phyloP scores from a whole-genome alignment of 2,797 vertebrate species.

The Chelon labrosus region DNA sequence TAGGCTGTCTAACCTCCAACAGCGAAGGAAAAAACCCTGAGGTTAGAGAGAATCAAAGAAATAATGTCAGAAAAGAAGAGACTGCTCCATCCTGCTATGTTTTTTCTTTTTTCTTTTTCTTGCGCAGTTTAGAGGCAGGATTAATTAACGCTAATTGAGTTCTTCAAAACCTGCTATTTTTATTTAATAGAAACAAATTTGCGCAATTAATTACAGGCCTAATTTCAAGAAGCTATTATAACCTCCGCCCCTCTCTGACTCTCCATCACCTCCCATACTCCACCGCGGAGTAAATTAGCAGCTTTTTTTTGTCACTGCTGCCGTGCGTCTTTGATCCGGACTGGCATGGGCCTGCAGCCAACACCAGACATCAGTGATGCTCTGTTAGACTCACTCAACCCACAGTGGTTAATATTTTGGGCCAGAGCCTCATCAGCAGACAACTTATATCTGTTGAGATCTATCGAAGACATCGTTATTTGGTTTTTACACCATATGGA shows the following conservation, averaged over 20 bases:
- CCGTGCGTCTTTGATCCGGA: constrained; percentile 21
- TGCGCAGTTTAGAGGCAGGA: constrained; percentile 89
- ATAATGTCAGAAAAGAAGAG: constrained; percentile 40
- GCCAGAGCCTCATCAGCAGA: not conserved
- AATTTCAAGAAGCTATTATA: constrained; percentile 88
- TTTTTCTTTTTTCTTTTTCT: constrained; percentile 86
- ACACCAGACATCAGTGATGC: constrained; percentile 11
- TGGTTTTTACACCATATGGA: not conserved
- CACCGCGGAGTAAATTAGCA: constrained; percentile 47
- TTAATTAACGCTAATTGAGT: constrained; percentile 97
- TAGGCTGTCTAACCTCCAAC: constrained; percentile 57
- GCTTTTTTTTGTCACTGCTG: constrained; percentile 47
- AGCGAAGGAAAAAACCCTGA: constrained; percentile 24
- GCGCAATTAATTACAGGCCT: constrained; percentile 94
- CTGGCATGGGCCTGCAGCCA: constrained; percentile 30
- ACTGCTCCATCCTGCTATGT: constrained; percentile 84
- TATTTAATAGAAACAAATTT: constrained; percentile 97
- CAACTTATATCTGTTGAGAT: not conserved
- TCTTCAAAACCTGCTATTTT: constrained; percentile 93
- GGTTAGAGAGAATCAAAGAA: constrained; percentile 45
- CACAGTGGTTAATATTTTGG: not conserved
- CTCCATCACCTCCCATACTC: constrained; percentile 21
- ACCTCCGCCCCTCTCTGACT: constrained; percentile 8
- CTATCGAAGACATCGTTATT: too few species aligned
- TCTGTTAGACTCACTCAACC: constrained; percentile 3